Evolutionary conservation across 2,888 invertebrate genomes (phyloP), one percentile per base, ranked within the genome.

Genomic region (Deladenus siricidicola): DNA sequence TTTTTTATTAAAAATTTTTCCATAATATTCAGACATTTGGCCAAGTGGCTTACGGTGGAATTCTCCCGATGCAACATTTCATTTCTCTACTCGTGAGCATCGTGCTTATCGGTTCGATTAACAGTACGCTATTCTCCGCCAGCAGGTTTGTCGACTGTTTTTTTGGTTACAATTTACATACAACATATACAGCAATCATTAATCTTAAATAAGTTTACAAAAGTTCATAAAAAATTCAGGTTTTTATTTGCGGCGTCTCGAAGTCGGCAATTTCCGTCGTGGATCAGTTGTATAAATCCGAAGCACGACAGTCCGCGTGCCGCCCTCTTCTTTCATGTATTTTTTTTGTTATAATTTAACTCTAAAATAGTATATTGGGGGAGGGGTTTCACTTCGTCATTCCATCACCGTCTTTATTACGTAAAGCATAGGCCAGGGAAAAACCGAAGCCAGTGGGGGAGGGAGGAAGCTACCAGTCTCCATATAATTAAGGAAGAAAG

Each of bases 41-140:
- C 39, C n/a, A n/a, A 70, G 1, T 52, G 67, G 6, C 52, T 59
- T 17, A 64, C 73, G 1, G 66, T 76, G 3, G 73, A 73, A 26
- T 34, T 64, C 14, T 71, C 70, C 30, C 48, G 60, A 4, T 68
- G 14, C 8, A 34, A 34, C 39, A 64, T 53, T 61, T 67, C 4
- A 69, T 76, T 60, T 75, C 76, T 2, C 66, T 77, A 14, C 65
- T 76, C 55, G 70, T 76, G 10, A 70, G 71, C 14, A 57, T 77
- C 23, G 67, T 76, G 0, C 65, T 76, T n/a, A 55, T 76, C 45
- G 76, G 76, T 21, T 73, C 74, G 2, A 51, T 75, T 42, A 75
- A 75, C 60, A 65, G 67, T 30, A 75, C 74, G 2, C 68, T 75
- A 67, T 75, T 75, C 64, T 72, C 70, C 2, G 75, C 72, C n/a